Conservation (phyloP, 2,888 invertebrate species). For the Eupithecia vulgata region DNA sequence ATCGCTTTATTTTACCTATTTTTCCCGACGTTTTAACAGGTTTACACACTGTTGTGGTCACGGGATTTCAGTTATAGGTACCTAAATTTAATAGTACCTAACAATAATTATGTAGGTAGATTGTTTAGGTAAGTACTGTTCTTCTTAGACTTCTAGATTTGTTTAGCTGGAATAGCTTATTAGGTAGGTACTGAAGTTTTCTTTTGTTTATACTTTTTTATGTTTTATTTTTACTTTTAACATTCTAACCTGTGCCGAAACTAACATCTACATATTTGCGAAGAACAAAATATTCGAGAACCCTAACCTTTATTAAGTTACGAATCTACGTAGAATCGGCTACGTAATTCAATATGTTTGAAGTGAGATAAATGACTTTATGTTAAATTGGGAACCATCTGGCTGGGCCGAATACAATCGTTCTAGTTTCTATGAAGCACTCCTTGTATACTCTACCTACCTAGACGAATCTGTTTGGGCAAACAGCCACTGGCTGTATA, state of each 20-base stretch:
- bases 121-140: too few relatives aligned
- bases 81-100: too few relatives aligned
- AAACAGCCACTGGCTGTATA: neutral
- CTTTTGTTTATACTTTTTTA: too few relatives aligned
- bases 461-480: neutral
- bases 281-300: neutral
- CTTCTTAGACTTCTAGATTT: neutral
- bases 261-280: neutral
- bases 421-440: neutral
- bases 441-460: neutral
- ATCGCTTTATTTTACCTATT: too few relatives aligned
- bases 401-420: neutral
- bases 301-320: neutral
- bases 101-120: too few relatives aligned
- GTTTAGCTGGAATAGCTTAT: neutral
- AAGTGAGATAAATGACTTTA: constrained; percentile 7
- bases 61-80: too few relatives aligned
- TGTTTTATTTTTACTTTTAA: too few relatives aligned
- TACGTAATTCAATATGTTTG: constrained; percentile 8
- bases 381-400: constrained; percentile 9
- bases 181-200: neutral
- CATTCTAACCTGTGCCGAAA: neutral
- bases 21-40: too few relatives aligned
- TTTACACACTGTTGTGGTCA: too few relatives aligned
- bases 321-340: constrained; percentile 1